phyloP scores from a whole-genome alignment of 30 jellyfish, hydroid and myxozoan genomes.

The Hydractinia symbiolongicarpus region DNA sequence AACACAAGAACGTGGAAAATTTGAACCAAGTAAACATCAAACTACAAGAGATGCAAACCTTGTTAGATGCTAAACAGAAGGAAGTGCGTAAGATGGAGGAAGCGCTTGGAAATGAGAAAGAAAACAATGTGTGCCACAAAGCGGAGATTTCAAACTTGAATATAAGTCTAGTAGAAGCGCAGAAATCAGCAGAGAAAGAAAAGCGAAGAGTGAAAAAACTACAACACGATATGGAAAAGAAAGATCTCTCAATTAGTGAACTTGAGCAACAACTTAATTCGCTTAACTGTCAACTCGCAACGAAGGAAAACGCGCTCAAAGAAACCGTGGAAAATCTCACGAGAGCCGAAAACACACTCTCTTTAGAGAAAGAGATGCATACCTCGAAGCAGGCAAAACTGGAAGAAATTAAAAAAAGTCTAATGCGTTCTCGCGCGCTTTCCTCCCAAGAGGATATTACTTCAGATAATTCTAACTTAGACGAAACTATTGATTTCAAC shows the following conservation, averaged over 20 bases:
- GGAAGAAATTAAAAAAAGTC: conserved; percentile 15
- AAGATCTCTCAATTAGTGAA: neutral
- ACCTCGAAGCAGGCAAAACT: conserved; percentile 19
- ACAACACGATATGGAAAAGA: conserved; percentile 10
- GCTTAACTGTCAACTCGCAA: neutral
- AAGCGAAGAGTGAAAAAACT: neutral
- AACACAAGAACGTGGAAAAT: neutral
- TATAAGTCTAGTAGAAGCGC: conserved; percentile 8
- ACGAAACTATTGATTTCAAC: conserved; percentile 26
- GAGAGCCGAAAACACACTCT: neutral
- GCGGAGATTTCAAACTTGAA: conserved; percentile 26
- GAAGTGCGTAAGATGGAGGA: neutral
- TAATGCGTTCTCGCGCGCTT: neutral
- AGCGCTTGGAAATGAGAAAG: conserved; percentile 10
- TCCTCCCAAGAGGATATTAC: neutral
- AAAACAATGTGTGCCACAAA: conserved; percentile 1
- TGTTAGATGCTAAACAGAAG: neutral
- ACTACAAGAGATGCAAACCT: neutral
- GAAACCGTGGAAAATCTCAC: conserved; percentile 8
- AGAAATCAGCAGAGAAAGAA: conserved; percentile 2
- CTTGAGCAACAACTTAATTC: conserved; percentile 7
- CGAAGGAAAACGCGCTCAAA: neutral
- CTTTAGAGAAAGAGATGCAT: conserved; percentile 19
- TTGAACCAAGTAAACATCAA: neutral
- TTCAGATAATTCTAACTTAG: conserved; percentile 15